Conservation (phyloP, 2,888 invertebrate species). For the Galerucella calmariensis region DNA sequence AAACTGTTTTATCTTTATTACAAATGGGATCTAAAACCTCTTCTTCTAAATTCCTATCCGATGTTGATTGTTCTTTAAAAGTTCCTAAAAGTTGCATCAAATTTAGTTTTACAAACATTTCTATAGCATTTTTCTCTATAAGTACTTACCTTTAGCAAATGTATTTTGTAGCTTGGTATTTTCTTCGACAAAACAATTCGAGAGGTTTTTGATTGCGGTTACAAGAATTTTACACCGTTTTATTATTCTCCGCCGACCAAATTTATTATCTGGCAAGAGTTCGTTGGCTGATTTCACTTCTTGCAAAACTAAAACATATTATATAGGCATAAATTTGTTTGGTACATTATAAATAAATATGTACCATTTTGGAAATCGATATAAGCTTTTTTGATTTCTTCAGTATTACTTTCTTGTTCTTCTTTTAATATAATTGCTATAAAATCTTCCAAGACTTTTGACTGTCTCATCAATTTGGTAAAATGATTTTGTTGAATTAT, state of each 20-base stretch:
- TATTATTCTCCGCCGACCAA: conserved; percentile 48
- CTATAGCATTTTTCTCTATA: neutral
- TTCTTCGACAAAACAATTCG: conserved; percentile 49
- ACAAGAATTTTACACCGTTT: conserved; percentile 57
- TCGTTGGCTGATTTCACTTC: conserved; percentile 53
- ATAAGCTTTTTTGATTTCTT: conserved; percentile 40
- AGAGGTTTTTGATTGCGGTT: conserved; percentile 50
- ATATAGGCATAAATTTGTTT: neutral
- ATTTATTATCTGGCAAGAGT: conserved; percentile 47
- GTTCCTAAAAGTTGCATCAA: no score
- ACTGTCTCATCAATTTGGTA: conserved; percentile 45
- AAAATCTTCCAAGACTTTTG: conserved; percentile 49
- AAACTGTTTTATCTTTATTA: conserved; percentile 55
- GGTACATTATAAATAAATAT: neutral
- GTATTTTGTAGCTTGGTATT: conserved; percentile 25
- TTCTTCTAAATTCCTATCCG: conserved; percentile 38
- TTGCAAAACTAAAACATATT: conserved; percentile 51
- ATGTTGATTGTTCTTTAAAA: neutral
- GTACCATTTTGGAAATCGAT: conserved; percentile 49
- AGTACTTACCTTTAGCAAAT: conserved; percentile 14
- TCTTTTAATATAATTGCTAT: conserved; percentile 44
- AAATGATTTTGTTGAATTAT: conserved; percentile 32
- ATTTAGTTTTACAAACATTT: neutral
- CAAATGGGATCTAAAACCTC: conserved; percentile 49
- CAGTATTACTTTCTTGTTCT: conserved; percentile 40